Conservation (phyloP, 2,888 invertebrate species). For the Aleiodes testaceus region DNA sequence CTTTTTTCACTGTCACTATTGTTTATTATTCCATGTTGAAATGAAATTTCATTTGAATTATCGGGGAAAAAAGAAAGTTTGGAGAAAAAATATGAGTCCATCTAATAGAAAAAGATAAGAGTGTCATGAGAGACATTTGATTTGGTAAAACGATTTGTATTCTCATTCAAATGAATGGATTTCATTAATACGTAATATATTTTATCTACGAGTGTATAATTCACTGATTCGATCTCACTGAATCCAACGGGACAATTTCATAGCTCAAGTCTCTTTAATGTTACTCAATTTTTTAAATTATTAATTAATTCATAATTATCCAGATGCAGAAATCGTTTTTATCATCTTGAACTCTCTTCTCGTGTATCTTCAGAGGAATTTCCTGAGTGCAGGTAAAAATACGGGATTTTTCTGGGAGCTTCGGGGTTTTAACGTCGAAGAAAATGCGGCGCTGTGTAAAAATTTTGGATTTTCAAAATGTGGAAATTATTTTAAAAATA, state of each 20-base stretch:
- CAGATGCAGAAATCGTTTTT: neutral
- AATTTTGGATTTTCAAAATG: no score
- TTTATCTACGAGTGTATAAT: neutral
- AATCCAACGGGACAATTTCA: slow-evolving; percentile 6
- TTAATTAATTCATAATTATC: no score
- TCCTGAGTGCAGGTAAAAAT: neutral
- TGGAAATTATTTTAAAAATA: no score
- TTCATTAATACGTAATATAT: neutral
- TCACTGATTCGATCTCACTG: slow-evolving; percentile 1
- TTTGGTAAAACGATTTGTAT: slow-evolving; percentile 51
- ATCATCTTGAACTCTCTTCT: neutral
- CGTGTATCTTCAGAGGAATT: neutral
- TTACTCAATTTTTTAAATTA: neutral
- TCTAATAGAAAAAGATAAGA: slow-evolving; percentile 55
- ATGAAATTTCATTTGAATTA: neutral
- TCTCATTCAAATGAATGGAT: neutral
- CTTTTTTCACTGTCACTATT: neutral
- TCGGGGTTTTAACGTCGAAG: neutral
- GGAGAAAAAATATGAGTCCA: neutral
- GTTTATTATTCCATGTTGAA: neutral
- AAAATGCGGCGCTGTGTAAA: neutral
- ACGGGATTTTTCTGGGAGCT: neutral
- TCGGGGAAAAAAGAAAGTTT: slow-evolving; percentile 2
- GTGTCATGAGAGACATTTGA: slow-evolving; percentile 54
- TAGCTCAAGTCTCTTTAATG: slow-evolving; percentile 3